phyloP scores from a whole-genome alignment of 2,888 invertebrate genomes.

The Spicauda simplicius region DNA sequence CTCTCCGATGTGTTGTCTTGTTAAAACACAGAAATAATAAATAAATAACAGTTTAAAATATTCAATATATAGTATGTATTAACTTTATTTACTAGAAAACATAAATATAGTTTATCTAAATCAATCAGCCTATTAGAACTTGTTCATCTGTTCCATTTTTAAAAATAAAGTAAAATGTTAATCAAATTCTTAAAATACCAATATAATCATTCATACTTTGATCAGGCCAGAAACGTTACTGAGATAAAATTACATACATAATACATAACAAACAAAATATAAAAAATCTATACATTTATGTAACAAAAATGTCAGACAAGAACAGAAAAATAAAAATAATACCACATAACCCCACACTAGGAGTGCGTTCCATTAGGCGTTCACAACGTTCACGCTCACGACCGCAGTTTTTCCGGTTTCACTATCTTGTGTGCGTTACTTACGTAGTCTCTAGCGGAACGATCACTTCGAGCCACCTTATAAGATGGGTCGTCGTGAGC shows the following conservation, averaged over 20 bases:
- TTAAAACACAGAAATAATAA: constrained; percentile 26
- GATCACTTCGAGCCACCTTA: too few relatives aligned
- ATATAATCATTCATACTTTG: neutral
- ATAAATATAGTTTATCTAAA: neutral
- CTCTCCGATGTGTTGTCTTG: constrained; percentile 19
- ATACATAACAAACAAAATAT: neutral
- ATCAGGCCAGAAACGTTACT: neutral
- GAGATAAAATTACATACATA: neutral
- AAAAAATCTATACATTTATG: neutral
- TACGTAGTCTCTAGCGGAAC: too few relatives aligned
- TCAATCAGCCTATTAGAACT: neutral
- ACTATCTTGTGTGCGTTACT: too few relatives aligned
- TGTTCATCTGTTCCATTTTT: neutral
- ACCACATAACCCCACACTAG: too few relatives aligned
- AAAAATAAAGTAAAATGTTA: neutral
- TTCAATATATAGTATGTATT: constrained; percentile 8
- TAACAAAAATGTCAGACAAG: neutral
- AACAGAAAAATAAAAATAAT: neutral
- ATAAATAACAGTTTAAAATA: neutral
- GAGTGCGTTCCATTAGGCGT: too few relatives aligned
- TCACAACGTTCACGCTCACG: too few relatives aligned
- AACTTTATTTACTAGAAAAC: neutral
- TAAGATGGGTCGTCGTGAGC: too few relatives aligned
- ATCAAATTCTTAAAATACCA: neutral
- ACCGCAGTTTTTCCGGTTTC: too few relatives aligned